Conservation (phyloP, 2,113 vertebrate species). For the Phrynosoma blainvillii region DNA sequence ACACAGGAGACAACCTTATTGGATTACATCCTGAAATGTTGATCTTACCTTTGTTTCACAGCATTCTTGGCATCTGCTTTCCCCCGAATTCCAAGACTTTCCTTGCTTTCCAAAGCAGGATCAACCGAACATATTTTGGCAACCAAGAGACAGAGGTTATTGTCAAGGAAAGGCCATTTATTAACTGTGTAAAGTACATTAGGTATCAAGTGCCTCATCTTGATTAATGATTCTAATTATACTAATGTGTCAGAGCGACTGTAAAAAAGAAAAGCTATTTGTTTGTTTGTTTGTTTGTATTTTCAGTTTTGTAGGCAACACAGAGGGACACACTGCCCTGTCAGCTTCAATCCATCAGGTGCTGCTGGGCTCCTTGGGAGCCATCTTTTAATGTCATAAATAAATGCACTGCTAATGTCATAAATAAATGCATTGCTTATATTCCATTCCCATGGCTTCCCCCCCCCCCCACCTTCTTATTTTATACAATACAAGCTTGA, state of each 20-base stretch:
- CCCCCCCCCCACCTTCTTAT: not conserved
- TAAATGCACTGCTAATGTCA: constrained; percentile 39
- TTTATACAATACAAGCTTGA: not conserved
- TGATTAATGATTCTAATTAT: constrained; percentile 75
- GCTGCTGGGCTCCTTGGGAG: constrained; percentile 26
- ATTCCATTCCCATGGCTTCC: not conserved
- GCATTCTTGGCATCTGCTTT: not conserved
- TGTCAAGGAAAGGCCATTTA: constrained; percentile 63
- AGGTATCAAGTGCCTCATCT: constrained; percentile 67
- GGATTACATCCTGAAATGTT: not conserved
- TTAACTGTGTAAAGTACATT: constrained; percentile 66
- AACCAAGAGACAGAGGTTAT: constrained; percentile 38
- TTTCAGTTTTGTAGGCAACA: constrained; percentile 45
- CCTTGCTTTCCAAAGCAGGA: constrained; percentile 4
- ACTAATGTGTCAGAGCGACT: constrained; percentile 72
- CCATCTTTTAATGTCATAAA: constrained; percentile 56
- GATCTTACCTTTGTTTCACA: not conserved
- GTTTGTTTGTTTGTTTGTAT: constrained; percentile 61
- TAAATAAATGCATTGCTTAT: not conserved
- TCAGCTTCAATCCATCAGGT: constrained; percentile 57
- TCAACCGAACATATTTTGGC: constrained; percentile 43
- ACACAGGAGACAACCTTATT: not conserved
- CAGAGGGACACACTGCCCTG: constrained; percentile 52
- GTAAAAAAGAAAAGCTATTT: constrained; percentile 61
- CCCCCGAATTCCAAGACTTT: not conserved